Evolutionary conservation across 2,888 invertebrate species (phyloP).

Genomic region (Chymomyza amoena): DNA sequence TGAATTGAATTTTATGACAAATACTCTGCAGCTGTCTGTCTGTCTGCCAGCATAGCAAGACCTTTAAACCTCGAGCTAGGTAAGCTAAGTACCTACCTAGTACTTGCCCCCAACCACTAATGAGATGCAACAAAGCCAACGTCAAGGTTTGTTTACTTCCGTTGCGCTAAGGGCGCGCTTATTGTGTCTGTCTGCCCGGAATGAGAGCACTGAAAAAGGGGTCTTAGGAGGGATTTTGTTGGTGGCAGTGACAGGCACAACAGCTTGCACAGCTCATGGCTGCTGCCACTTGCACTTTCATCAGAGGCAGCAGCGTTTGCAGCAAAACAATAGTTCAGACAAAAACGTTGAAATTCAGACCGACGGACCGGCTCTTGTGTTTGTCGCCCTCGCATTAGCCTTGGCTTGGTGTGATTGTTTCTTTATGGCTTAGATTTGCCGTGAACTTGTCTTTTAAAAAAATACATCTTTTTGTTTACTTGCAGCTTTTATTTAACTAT

Average conservation of each 20-base stretch:
- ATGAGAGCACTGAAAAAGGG: background rate
- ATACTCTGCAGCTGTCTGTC: conserved; percentile 3
- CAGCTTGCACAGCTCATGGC: conserved; percentile 41
- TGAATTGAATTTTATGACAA: background rate
- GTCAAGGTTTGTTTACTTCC: conserved; percentile 71
- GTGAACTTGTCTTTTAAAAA: conserved; percentile 43
- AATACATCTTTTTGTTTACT: conserved; percentile 20
- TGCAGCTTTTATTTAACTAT: conserved; percentile 36
- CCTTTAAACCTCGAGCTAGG: conserved; percentile 1
- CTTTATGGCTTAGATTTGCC: conserved; percentile 16
- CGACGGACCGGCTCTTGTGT: background rate
- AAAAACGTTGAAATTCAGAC: background rate
- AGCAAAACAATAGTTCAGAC: conserved; percentile 25
- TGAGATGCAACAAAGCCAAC: conserved; percentile 60
- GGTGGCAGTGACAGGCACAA: conserved; percentile 35
- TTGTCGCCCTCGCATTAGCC: conserved; percentile 24
- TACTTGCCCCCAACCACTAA: conserved; percentile 33
- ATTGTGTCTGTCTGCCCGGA: conserved; percentile 9
- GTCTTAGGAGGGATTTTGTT: conserved; percentile 39
- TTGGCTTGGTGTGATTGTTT: conserved; percentile 15
- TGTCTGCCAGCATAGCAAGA: background rate
- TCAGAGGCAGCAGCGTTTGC: conserved; percentile 23
- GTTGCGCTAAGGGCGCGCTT: conserved; percentile 37
- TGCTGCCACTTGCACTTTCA: conserved; percentile 53
- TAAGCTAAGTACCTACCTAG: background rate